These are phyloP conservation scores for Melanogrammus aeglefinus DNA, from an alignment of 2,797 vertebrate genomes.

Conservation along the genomic window DNA sequence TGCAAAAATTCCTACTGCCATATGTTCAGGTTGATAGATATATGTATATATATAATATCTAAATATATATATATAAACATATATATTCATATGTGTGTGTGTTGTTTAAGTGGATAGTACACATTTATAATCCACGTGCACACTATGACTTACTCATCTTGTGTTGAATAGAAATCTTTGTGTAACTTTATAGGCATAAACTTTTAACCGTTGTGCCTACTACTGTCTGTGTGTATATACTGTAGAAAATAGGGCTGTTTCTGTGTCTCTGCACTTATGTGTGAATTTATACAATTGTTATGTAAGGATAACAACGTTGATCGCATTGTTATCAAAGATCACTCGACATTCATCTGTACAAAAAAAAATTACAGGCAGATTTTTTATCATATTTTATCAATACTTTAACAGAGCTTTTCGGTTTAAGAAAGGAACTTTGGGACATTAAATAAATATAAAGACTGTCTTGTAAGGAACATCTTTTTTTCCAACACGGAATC, in stretches of 20 bases:
- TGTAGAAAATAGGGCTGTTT: slow-evolving; percentile 26
- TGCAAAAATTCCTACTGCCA: no score
- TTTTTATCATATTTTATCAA: background rate
- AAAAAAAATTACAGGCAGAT: background rate
- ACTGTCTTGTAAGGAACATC: no score
- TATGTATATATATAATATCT: no score
- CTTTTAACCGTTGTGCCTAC: slow-evolving; percentile 1
- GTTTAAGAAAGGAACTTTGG: no score
- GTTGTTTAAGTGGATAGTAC: background rate
- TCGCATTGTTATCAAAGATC: background rate
- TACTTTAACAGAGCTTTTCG: no score
- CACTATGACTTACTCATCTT: background rate
- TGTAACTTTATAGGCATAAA: background rate
- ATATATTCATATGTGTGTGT: no score
- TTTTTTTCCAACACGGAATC: slow-evolving; percentile 16
- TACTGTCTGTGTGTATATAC: slow-evolving; percentile 23
- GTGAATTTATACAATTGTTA: slow-evolving; percentile 9
- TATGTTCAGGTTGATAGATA: no score
- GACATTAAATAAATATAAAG: no score
- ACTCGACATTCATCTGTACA: background rate
- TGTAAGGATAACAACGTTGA: slow-evolving; percentile 14
- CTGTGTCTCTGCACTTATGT: slow-evolving; percentile 26
- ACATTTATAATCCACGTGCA: background rate
- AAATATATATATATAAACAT: no score
- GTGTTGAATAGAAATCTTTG: no score